Evolutionary conservation across 2,888 invertebrate genomes (phyloP), one percentile per base, ranked within the genome.

Genomic region (Chelonus formosanus): DNA sequence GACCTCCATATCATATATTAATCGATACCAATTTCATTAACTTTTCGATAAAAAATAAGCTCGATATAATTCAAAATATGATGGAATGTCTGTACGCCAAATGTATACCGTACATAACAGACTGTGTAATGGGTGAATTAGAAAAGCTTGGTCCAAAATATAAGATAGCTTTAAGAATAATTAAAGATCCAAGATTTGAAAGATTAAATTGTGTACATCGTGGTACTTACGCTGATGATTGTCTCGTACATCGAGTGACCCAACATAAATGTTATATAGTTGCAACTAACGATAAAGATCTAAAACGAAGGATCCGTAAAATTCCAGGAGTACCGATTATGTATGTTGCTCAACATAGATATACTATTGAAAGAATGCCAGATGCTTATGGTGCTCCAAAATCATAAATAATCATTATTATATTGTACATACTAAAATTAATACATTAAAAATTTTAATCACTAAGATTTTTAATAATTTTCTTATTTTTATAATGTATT

Each of bases 221-320:
- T 84, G 99, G 99, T 32, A 98, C 97, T 0, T 99, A 99, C 86
- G 99, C 99, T 69, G 99, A 99, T 86, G 98, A 99, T 85, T 99
- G 99, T 84, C 87, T 99, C 64, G 95, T 98, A 1, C 94, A 98
- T 80, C 88, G 98, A 77, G 93, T 99, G 1, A 96, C 92, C 3
- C 96, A 98, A 88, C 98, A 98, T 84, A 99, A 99, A 83, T 99
- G 98, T 86, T 99, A 98, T 83, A 98, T 99, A 78, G 98, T 99
- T 43, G 99, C 97, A 1, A 99, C 99, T 8, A 98, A 98, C 87
- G 99, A 99, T 85, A 97, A 95, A 84, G 99, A 98, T 84, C 87
- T 99, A 69, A 97, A 97, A 84, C 88, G 95, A 77, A 89, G 99
- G 78, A 95, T 99, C 72, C 87, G 99, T 65, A 99, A 99, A 86